These are phyloP conservation scores for Chaenogobius annularis DNA, from an alignment of 2,113 vertebrate species.

Conservation along the genomic window DNA sequence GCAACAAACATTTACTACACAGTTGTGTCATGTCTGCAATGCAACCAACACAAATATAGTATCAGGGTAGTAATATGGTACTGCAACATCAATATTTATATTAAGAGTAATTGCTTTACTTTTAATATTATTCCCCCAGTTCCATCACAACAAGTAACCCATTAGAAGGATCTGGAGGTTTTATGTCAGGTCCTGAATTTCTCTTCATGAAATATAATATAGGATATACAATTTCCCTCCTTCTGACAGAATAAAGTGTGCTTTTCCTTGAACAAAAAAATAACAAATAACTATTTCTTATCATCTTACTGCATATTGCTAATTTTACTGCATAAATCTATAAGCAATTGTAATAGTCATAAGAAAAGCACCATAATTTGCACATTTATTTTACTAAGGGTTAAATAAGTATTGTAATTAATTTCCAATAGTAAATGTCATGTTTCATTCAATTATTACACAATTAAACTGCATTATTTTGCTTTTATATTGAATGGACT, in stretches of 20 bases:
- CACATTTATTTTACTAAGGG: too few relatives aligned
- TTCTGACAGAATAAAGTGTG: background rate
- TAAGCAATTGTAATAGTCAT: too few relatives aligned
- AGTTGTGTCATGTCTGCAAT: background rate
- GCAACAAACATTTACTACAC: background rate
- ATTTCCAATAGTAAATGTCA: too few relatives aligned
- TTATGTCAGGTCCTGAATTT: background rate
- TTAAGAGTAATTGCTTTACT: background rate
- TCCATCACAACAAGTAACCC: background rate
- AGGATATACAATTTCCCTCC: background rate
- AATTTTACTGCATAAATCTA: background rate
- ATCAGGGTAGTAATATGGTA: background rate
- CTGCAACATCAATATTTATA: conserved; percentile 26
- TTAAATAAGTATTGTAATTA: too few relatives aligned
- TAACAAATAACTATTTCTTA: background rate
- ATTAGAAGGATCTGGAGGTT: background rate
- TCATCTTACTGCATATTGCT: background rate
- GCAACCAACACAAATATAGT: background rate
- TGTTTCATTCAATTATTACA: too few relatives aligned
- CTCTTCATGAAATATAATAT: background rate
- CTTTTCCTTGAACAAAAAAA: background rate
- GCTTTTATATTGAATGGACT: too few relatives aligned
- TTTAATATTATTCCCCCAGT: background rate
- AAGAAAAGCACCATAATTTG: too few relatives aligned
- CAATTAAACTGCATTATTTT: too few relatives aligned